Conservation (phyloP, 2,888 invertebrate genomes). For the Andrena dorsata region DNA sequence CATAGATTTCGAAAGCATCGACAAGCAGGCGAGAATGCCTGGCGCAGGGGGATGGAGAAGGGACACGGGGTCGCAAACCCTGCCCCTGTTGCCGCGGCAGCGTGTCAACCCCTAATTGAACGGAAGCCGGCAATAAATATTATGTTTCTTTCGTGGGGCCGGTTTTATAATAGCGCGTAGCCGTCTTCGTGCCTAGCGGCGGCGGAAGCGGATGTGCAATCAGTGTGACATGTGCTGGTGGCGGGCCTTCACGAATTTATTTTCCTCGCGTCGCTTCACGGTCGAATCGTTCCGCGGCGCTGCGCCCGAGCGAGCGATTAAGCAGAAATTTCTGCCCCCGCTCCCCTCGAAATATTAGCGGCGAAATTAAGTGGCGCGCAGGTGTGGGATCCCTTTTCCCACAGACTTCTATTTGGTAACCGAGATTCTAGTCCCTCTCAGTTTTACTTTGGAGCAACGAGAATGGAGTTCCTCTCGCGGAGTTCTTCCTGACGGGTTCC, state of each 20-base stretch:
- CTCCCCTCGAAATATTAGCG: neutral
- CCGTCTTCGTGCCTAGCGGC: slow-evolving; percentile 62
- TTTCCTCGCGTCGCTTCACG: slow-evolving; percentile 65
- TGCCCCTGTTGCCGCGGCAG: slow-evolving; percentile 59
- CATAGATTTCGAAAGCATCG: slow-evolving; percentile 77
- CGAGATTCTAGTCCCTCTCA: neutral
- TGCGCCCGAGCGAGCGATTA: slow-evolving; percentile 59
- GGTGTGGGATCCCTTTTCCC: slow-evolving; percentile 11
- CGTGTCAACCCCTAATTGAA: slow-evolving; percentile 84
- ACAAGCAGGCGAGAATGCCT: slow-evolving; percentile 63
- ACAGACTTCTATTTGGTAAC: neutral
- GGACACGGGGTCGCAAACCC: slow-evolving; percentile 38
- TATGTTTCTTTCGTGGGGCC: slow-evolving; percentile 80
- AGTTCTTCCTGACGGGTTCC: no score
- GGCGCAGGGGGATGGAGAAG: slow-evolving; percentile 23
- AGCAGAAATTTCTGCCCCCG: slow-evolving; percentile 57
- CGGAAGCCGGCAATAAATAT: slow-evolving; percentile 85
- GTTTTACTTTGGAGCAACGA: neutral
- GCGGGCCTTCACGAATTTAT: slow-evolving; percentile 64
- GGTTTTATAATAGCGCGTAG: slow-evolving; percentile 79
- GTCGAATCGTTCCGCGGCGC: slow-evolving; percentile 52
- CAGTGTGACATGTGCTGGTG: slow-evolving; percentile 76
- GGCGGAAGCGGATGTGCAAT: slow-evolving; percentile 83
- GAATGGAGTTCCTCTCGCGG: no score
- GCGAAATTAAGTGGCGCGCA: slow-evolving; percentile 26